phyloP scores from a whole-genome alignment of 2,113 vertebrate species.

The Sarotherodon lohbergeri region DNA sequence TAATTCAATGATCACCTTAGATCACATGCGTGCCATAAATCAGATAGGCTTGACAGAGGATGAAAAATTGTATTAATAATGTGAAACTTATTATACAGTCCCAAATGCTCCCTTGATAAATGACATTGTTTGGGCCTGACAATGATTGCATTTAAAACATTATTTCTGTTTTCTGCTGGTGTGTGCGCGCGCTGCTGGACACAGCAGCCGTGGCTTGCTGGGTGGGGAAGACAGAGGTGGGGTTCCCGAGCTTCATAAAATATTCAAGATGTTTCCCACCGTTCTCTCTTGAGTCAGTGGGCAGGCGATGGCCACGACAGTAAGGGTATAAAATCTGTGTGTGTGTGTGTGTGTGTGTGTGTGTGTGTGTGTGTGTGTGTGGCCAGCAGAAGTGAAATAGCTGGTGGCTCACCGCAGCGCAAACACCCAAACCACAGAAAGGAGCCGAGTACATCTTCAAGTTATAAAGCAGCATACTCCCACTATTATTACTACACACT shows the following conservation, averaged over 20 bases:
- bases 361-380: conserved; percentile 52
- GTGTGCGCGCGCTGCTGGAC: conserved; percentile 37
- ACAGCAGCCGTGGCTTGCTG: conserved; percentile 11
- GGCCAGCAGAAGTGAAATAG: conserved; percentile 30
- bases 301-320: conserved; percentile 49
- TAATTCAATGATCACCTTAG: conserved; percentile 99
- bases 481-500: conserved; percentile 31
- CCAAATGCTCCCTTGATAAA: conserved; percentile 99
- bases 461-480: conserved; percentile 33
- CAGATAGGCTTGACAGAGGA: conserved; percentile 96
- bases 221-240: conserved; percentile 63
- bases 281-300: conserved; percentile 82
- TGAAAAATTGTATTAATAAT: conserved; percentile 99
- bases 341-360: conserved; percentile 57
- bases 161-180: conserved; percentile 93
- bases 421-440: conserved; percentile 48
- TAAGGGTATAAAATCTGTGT: conserved; percentile 57
- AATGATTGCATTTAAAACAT: conserved; percentile 99
- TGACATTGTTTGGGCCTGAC: conserved; percentile 99
- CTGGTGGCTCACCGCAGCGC: conserved; percentile 50
- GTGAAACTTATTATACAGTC: conserved; percentile 99
- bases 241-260: conserved; percentile 81
- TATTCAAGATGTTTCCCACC: conserved; percentile 89
- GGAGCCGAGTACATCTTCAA: conserved; percentile 47
- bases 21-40: conserved; percentile 99